Evolutionary conservation across 2,113 vertebrate species (phyloP).

Genomic region (Heptranchias perlo): DNA sequence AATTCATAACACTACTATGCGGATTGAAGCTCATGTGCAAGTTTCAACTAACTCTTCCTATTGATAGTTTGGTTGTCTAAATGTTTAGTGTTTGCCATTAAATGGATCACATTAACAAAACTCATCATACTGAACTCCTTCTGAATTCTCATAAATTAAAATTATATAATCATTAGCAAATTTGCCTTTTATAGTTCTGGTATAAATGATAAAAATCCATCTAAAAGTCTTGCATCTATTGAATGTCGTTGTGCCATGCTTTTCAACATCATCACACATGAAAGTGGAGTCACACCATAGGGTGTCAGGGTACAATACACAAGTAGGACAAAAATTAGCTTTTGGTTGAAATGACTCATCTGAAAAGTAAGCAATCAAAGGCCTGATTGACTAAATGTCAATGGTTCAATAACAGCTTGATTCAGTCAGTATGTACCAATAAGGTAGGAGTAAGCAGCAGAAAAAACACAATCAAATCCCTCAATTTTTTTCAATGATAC

Average conservation of each 20-base stretch:
- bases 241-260: background rate
- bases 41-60: background rate
- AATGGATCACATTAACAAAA: background rate
- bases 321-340: background rate
- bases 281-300: background rate
- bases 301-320: background rate
- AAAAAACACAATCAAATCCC: background rate
- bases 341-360: background rate
- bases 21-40: background rate
- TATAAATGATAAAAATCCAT: background rate
- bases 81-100: background rate
- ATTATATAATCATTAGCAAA: background rate
- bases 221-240: background rate
- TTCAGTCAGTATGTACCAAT: background rate
- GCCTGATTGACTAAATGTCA: background rate
- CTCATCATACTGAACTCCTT: background rate
- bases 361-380: background rate
- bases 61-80: background rate
- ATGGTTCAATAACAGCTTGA: background rate
- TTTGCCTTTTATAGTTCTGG: background rate
- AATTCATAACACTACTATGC: background rate
- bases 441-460: background rate
- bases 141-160: background rate
- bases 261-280: background rate
- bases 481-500: background rate